Base-by-base conservation (phyloP, 2,797 vertebrate genomes). In the Gadopsis marmoratus region DNA sequence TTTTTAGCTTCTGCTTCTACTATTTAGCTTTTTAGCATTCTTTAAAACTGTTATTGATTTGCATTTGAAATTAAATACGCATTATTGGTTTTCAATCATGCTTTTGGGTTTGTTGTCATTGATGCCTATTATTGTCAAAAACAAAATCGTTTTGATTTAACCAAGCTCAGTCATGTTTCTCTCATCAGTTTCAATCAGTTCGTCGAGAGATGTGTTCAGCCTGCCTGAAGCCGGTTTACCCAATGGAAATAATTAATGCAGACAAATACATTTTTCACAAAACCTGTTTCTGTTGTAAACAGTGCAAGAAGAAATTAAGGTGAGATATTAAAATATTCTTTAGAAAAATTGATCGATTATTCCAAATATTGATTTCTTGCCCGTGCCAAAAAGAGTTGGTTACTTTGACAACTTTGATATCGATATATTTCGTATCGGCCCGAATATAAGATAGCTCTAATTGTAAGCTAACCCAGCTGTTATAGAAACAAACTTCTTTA, bases 261-360 rank as follows among this genome's bases (percentile, higher is more conserved):
- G 95, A 96, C 89, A 95, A 94, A 85, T 83, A 91, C 43, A 91
- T 94, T 82, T 94, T 97, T 86, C 96, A 97, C 89, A 94, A 48
- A 92, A 91, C 81, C 0, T 97, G 97, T 90, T 97, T 97, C 94
- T 94, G 95, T 91, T 97, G 97, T 86, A 96, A 93, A 76, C 71
- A 94, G 76, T 97, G 97, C 4, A 80, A 95, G 76, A 96, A 92
- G 92, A 96, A 95, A 84, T 86, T 97, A 58, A 97, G 97, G 97
- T 97, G 93, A 96, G 95, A 88, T 56, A 4, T 69, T 19, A 4
- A 47, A 56, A 64, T 61, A 21, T 26, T 62, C 14, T 66, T 59
- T 14, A 17, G 1, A 72, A 67, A 67, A 77, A 71, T 1, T 41
- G 5, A 71, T 66, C 0, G 58, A 0, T 67, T 16, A 67, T 64